Percentiles rank a stretch among this genome's conserved stretches.
Evolutionary conservation across 2,113 vertebrate species (phyloP).

Genomic region (Ploceus nigricollis): DNA sequence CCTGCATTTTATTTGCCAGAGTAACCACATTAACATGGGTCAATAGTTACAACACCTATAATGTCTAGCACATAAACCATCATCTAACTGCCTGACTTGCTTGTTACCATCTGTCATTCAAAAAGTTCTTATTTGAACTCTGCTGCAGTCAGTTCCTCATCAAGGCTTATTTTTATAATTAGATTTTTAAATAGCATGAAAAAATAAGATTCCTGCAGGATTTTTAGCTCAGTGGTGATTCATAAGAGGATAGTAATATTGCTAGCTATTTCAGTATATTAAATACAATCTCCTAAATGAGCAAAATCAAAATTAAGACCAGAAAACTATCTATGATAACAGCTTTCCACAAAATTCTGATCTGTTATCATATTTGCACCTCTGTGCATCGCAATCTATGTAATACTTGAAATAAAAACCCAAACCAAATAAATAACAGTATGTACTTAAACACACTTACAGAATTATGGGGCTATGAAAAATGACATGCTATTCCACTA

Average conservation of each 20-base stretch:
- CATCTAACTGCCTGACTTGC: constrained; percentile 49
- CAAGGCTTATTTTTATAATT: constrained; percentile 53
- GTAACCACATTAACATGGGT: constrained; percentile 40
- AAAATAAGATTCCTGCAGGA: neutral
- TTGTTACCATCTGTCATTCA: constrained; percentile 63
- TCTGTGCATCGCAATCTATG: neutral
- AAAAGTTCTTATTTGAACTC: constrained; percentile 33
- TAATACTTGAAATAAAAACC: constrained; percentile 9
- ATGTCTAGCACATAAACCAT: constrained; percentile 62
- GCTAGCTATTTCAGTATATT: neutral
- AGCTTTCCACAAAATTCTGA: neutral
- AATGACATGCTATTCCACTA: constrained; percentile 40
- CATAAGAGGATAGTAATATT: neutral
- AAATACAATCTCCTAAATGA: neutral
- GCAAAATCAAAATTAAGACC: neutral
- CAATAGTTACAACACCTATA: constrained; percentile 34
- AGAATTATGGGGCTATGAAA: constrained; percentile 60
- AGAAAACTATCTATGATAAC: neutral
- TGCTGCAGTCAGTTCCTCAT: neutral
- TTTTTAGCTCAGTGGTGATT: neutral
- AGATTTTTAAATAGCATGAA: constrained; percentile 10
- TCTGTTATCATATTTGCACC: neutral
- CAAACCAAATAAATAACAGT: constrained; percentile 52
- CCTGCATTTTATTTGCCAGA: constrained; percentile 29
- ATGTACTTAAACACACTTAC: constrained; percentile 40